phyloP scores from a whole-genome alignment of 2,113 vertebrate genomes.

The Semnornis frantzii region DNA sequence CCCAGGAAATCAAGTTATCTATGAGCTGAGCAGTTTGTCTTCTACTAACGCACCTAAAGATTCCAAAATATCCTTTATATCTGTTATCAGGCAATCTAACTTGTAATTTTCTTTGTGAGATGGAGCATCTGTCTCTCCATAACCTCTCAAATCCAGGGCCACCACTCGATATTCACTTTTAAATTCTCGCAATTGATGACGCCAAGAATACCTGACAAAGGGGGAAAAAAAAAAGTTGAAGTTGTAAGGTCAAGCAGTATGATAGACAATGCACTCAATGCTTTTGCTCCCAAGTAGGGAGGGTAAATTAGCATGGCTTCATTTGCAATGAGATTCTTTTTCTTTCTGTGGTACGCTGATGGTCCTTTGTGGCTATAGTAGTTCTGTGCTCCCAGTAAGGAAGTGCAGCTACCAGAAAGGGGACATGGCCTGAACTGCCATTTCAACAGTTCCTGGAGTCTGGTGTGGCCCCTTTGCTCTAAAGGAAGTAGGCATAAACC shows the following conservation, averaged over 20 bases:
- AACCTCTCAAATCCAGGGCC: conserved; percentile 94
- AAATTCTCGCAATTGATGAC: conserved; percentile 95
- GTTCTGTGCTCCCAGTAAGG: background rate
- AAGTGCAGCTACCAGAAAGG: background rate
- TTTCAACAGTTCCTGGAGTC: background rate
- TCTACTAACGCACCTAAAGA: conserved; percentile 85
- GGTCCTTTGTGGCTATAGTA: background rate
- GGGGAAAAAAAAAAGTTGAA: background rate
- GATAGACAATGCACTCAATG: background rate
- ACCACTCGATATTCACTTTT: conserved; percentile 97
- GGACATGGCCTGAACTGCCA: background rate
- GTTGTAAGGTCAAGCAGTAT: conserved; percentile 22
- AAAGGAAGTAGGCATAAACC: background rate
- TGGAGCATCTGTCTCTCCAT: conserved; percentile 94
- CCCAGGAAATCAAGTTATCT: background rate
- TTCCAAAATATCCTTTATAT: conserved; percentile 96
- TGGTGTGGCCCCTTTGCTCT: background rate
- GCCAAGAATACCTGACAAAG: conserved; percentile 93
- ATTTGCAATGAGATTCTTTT: background rate
- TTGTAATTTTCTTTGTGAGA: conserved; percentile 86
- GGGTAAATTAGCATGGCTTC: background rate
- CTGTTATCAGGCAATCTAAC: conserved; percentile 90
- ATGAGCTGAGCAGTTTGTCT: background rate
- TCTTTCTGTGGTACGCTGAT: background rate
- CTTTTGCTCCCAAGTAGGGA: background rate